A percentile compares a stretch with the other conserved stretches of the same genome.
Conservation (phyloP, 2,888 invertebrate species). For the Brachynemurus nebulosus region DNA sequence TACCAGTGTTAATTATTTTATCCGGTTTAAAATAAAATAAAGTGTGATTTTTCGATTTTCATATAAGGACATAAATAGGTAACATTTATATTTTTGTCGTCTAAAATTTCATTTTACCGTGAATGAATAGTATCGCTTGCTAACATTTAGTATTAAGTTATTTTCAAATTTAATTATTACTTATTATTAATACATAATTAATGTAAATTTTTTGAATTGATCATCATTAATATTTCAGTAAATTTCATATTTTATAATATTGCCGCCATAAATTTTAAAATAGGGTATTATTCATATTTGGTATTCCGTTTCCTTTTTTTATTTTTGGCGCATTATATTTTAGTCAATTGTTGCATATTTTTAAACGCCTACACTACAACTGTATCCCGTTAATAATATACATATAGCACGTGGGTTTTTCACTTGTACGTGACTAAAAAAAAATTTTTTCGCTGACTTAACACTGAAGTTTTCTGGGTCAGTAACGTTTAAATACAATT, state of each 20-base stretch:
- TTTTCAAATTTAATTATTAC: too few species aligned
- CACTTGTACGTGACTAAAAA: background rate
- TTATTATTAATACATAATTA: too few species aligned
- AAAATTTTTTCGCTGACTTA: too few species aligned
- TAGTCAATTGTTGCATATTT: slow-evolving; percentile 1
- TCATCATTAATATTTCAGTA: background rate
- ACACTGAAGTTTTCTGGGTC: too few species aligned
- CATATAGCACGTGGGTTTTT: background rate
- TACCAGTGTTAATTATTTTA: background rate
- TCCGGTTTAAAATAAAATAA: background rate
- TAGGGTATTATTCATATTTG: background rate
- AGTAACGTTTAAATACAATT: too few species aligned
- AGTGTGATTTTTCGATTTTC: background rate
- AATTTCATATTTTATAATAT: background rate
- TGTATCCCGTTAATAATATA: background rate
- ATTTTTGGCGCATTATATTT: background rate
- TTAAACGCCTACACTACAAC: background rate
- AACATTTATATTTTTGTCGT: too few species aligned
- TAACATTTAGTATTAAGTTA: too few species aligned
- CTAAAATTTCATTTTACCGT: too few species aligned
- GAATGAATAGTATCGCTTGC: too few species aligned
- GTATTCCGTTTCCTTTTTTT: background rate
- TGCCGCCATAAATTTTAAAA: background rate
- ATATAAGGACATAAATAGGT: background rate
- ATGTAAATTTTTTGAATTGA: background rate